Conservation (phyloP, 2,113 vertebrate species). For the Aegypius monachus region DNA sequence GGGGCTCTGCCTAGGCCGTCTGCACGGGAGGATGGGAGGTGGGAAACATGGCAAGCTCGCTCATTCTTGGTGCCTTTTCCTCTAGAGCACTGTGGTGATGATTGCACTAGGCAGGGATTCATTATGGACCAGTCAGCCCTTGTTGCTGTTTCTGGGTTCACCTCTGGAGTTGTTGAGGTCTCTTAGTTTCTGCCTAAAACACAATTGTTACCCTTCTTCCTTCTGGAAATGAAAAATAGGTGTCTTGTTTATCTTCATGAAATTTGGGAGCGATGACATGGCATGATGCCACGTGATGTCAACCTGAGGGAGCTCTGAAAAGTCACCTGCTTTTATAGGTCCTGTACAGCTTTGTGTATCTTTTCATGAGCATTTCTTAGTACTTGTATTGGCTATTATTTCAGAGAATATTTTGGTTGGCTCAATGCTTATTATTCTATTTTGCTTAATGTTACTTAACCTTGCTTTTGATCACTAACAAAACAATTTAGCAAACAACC, state of each 20-base stretch:
- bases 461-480: neutral
- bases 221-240: neutral
- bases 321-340: neutral
- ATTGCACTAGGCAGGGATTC: neutral
- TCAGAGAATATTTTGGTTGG: neutral
- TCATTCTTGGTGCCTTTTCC: neutral
- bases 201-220: neutral
- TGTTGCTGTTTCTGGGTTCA: neutral
- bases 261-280: neutral
- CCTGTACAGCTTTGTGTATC: neutral
- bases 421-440: neutral
- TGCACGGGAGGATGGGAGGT: neutral
- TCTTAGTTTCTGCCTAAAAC: neutral
- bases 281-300: neutral
- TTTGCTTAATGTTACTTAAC: neutral
- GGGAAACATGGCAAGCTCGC: neutral
- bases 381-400: neutral
- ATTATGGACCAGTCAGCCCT: neutral
- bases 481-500: neutral
- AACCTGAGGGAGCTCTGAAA: neutral
- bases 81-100: neutral
- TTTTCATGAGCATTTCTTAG: neutral
- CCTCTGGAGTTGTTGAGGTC: neutral
- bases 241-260: neutral
- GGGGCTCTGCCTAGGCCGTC: neutral